Percentiles rank a stretch among this genome's conserved stretches.
Conservation (phyloP, 2,797 vertebrate genomes). For the Sitta carolinensis region DNA sequence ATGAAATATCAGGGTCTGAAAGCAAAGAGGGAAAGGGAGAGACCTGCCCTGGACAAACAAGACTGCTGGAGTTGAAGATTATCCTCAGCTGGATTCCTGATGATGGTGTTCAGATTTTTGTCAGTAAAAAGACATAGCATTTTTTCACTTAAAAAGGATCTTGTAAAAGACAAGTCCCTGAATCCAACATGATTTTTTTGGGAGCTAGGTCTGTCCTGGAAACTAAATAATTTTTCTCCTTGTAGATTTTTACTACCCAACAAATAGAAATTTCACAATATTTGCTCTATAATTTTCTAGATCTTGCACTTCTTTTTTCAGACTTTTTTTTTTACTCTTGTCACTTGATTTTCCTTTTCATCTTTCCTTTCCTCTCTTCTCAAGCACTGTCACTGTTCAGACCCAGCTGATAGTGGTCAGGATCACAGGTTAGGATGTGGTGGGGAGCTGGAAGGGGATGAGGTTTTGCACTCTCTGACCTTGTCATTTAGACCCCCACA, state of each 20-base stretch:
- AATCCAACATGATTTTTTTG: not conserved
- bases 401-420: not conserved
- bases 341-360: not conserved
- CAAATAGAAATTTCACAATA: not conserved
- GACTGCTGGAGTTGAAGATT: not conserved
- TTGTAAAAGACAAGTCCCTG: not conserved
- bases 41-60: not conserved
- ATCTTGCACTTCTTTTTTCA: not conserved
- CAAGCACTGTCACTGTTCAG: not conserved
- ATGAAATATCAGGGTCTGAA: not conserved
- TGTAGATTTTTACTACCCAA: not conserved
- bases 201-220: not conserved
- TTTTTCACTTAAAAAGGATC: not conserved
- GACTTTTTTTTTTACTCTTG: not conserved
- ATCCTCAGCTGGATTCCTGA: not conserved
- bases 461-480: not conserved
- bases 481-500: not conserved
- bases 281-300: not conserved
- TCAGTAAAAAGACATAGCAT: not conserved
- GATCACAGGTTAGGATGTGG: not conserved
- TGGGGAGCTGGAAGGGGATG: not conserved
- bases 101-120: not conserved
- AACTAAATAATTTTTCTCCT: not conserved
- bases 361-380: not conserved
- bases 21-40: not conserved